Evolutionary conservation across 2,797 vertebrate genomes (phyloP).

Genomic region (Halcyon badia): DNA sequence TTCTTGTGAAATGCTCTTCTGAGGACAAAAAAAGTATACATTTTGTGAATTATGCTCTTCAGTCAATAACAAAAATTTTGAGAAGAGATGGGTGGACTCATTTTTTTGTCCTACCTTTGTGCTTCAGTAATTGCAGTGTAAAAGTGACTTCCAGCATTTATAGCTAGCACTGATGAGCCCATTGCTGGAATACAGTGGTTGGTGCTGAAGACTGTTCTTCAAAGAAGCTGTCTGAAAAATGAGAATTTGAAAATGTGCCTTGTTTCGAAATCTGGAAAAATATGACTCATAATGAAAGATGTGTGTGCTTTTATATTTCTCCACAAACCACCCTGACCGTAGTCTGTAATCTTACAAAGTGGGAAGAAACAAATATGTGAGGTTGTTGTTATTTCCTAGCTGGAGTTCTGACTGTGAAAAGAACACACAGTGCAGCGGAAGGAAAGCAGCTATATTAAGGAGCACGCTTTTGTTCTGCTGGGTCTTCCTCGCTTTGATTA

Average conservation of each 20-base stretch:
- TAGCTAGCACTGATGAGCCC: background rate
- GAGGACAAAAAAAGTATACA: background rate
- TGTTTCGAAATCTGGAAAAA: slow-evolving; percentile 41
- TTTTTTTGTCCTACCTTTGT: background rate
- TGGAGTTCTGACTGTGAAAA: background rate
- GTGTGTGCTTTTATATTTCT: slow-evolving; percentile 33
- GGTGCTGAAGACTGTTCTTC: background rate
- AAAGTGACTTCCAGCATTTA: background rate
- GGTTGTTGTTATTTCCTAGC: background rate
- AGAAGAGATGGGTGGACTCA: background rate
- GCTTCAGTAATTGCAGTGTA: background rate
- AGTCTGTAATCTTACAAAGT: slow-evolving; percentile 25
- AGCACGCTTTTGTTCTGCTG: background rate
- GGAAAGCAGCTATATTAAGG: background rate
- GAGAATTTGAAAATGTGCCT: background rate
- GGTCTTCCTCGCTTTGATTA: background rate
- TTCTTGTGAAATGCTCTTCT: background rate
- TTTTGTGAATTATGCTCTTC: background rate
- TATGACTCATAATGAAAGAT: background rate
- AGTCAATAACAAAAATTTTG: background rate
- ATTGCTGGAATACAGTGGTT: background rate
- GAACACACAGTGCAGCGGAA: background rate
- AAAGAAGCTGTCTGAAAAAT: background rate
- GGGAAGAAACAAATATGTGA: background rate
- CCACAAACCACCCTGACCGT: background rate